Evolutionary conservation across 2,797 vertebrate genomes (phyloP).

Genomic region (Borostomias antarcticus): DNA sequence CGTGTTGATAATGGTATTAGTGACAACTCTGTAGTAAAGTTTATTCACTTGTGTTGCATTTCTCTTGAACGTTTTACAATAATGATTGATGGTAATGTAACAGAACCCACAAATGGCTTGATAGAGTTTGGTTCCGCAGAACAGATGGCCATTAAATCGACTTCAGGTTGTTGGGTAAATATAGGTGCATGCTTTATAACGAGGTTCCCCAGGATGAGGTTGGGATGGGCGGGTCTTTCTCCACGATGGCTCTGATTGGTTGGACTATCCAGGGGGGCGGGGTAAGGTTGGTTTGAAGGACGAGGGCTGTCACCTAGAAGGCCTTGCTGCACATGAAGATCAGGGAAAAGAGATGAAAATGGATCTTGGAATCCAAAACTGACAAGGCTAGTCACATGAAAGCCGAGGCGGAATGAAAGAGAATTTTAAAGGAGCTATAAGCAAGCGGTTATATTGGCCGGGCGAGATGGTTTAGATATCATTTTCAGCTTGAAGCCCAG

Average conservation of each 20-base stretch:
- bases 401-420: slow-evolving; percentile 38
- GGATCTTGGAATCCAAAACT: slow-evolving; percentile 28
- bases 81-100: no score
- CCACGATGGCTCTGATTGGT: no score
- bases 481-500: slow-evolving; percentile 26
- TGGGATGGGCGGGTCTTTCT: no score
- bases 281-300: slow-evolving; percentile 14
- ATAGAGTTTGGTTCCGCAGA: no score
- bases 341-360: slow-evolving; percentile 32
- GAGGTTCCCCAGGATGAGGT: no score
- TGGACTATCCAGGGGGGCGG: no score
- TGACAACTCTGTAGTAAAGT: neutral
- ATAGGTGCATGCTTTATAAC: no score
- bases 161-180: no score
- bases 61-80: neutral
- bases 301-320: slow-evolving; percentile 27
- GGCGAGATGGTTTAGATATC: slow-evolving; percentile 24
- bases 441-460: slow-evolving; percentile 35
- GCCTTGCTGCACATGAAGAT: slow-evolving; percentile 6
- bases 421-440: slow-evolving; percentile 43
- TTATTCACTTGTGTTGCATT: neutral
- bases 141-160: no score
- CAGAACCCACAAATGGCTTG: no score
- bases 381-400: slow-evolving; percentile 44
- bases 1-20: neutral